Percentiles rank a stretch among this genome's conserved stretches.
Conservation (phyloP, 1,140 invertebrate species). For the Probaryconus sp. region DNA sequence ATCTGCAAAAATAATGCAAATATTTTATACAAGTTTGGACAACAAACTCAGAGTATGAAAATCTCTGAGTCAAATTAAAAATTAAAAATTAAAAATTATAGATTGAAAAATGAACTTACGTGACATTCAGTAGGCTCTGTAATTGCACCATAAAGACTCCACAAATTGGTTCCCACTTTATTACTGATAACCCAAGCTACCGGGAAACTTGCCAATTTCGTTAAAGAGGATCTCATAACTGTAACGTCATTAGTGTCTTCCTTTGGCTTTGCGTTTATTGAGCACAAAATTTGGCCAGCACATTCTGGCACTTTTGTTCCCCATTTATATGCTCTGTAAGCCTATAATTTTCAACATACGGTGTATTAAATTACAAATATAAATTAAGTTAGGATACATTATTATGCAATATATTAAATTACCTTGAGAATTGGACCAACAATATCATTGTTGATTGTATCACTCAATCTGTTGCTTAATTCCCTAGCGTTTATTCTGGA, state of each 20-base stretch:
- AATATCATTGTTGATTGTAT: slow-evolving; percentile 87
- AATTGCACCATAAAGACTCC: slow-evolving; percentile 82
- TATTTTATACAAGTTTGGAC: slow-evolving; percentile 9
- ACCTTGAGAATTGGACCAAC: slow-evolving; percentile 86
- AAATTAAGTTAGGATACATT: too few species aligned
- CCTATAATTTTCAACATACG: slow-evolving; percentile 49
- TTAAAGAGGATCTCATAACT: slow-evolving; percentile 82
- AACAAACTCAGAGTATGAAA: too few species aligned
- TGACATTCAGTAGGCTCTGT: slow-evolving; percentile 81
- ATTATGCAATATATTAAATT: too few species aligned
- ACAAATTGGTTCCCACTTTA: slow-evolving; percentile 81
- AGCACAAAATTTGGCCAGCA: slow-evolving; percentile 86
- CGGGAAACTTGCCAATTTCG: slow-evolving; percentile 85
- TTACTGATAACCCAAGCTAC: slow-evolving; percentile 84
- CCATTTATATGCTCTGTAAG: slow-evolving; percentile 87
- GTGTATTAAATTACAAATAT: slow-evolving; percentile 6
- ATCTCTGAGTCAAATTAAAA: slow-evolving; percentile 9
- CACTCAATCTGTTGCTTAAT: slow-evolving; percentile 85
- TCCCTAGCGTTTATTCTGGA: slow-evolving; percentile 81
- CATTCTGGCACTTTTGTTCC: slow-evolving; percentile 83
- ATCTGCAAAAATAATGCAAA: slow-evolving; percentile 77
- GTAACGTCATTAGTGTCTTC: slow-evolving; percentile 67
- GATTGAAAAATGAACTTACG: slow-evolving; percentile 72
- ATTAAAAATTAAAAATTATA: not conserved
- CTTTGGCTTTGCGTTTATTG: slow-evolving; percentile 82